Evolutionary conservation across 2,113 vertebrate species (phyloP), one percentile per base, ranked within the genome.

Genomic region (Leucoraja erinaceus): DNA sequence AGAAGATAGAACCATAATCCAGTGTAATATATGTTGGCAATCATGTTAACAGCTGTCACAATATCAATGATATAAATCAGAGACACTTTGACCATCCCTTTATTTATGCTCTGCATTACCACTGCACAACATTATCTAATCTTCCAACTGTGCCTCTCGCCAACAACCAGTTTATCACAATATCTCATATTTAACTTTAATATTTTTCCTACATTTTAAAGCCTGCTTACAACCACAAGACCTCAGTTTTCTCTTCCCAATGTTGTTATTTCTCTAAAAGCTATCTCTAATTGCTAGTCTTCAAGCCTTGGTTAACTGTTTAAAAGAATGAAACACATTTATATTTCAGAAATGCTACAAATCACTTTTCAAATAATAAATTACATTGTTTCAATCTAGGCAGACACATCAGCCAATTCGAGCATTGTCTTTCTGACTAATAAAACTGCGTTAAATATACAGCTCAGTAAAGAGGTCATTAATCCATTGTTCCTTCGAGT

Each of bases 1-100:
- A 56, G 18, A 20, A 56, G 56, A 59, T 11, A 11, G 22, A n/a
- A 59, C 10, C 14, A 28, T 61, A 56, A 59, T 84, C 22, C 11
- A 25, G 22, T 59, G 22, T 14, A 6, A 25, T 16, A 63, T 86
- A 86, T n/a, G n/a, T 14, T n/a, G 70, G n/a, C 61, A 63, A 61
- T 86, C 11, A 63, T 12, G 31, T 16, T 11, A n/a, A n/a, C 25
- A 86, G 25, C 83, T 86, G 10, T 28, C 56, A 61, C 54, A 86
- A 86, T 28, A 61, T n/a, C 61, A 59, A 61, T 84, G 81, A 84
- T 86, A 86, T 61, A 86, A 59, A 86, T 86, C 83, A 86, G 5
- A 25, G 81, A 61, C 22, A n/a, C 22, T 86, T 86, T 61, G 56
- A 47, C 83, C 28, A 5, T 86, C 25, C 54, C 11, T 61, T 61